A percentile compares a stretch with the other conserved stretches of the same genome.
Evolutionary conservation across 1,140 invertebrate species (phyloP).

Genomic region (Panagrolaimus sp.): DNA sequence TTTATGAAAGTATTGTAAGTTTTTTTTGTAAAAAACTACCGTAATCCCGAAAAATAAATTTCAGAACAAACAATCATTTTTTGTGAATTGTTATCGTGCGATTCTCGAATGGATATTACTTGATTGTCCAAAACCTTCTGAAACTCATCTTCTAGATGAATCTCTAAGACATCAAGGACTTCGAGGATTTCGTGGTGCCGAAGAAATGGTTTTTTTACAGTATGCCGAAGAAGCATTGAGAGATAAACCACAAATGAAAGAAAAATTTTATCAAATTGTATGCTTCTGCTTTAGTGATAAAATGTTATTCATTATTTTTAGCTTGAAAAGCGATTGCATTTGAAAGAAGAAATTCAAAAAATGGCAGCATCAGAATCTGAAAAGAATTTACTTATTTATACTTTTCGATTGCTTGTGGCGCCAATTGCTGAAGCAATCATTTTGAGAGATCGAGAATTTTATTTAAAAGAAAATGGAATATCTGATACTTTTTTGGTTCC

Average conservation of each 20-base stretch:
- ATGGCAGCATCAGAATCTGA: constrained; percentile 10
- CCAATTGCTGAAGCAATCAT: constrained; percentile 45
- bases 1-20: constrained; percentile 18
- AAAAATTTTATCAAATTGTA: constrained; percentile 22
- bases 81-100: constrained; percentile 33
- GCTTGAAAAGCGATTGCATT: neutral
- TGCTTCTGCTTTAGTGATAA: constrained; percentile 21
- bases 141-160: neutral
- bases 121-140: neutral
- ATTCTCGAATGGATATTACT: constrained; percentile 33
- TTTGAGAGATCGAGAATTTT: constrained; percentile 35
- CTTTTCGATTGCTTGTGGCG: constrained; percentile 38
- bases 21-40: neutral
- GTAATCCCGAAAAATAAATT: constrained; percentile 9
- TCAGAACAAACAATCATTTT: constrained; percentile 19
- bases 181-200: constrained; percentile 18
- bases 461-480: constrained; percentile 30
- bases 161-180: constrained; percentile 20
- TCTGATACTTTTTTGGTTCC: constrained; percentile 18
- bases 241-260: constrained; percentile 18
- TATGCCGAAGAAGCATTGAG: constrained; percentile 25
- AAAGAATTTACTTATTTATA: constrained; percentile 28
- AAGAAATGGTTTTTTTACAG: constrained; percentile 32
- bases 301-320: constrained; percentile 16
- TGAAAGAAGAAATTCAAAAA: constrained; percentile 19